A percentile compares a stretch with the other conserved stretches of the same genome.
These are phyloP conservation scores for Phrynosoma blainvillii DNA, from an alignment of 2,113 vertebrate genomes.

Conservation along the genomic window DNA sequence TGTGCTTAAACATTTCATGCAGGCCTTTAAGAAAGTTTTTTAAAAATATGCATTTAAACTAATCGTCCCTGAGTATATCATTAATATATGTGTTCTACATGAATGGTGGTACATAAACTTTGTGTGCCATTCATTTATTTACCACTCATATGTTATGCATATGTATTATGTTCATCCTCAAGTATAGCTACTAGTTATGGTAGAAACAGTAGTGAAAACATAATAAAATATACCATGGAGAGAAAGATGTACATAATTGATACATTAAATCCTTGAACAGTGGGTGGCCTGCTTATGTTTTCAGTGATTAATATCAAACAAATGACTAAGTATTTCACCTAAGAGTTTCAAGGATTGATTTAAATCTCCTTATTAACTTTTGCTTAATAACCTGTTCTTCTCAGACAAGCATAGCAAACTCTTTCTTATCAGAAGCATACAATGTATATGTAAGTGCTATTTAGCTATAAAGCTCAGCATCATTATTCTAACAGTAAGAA, in stretches of 20 bases:
- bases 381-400: neutral
- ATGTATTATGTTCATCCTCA: neutral
- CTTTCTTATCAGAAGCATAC: neutral
- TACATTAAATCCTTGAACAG: neutral
- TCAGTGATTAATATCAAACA: neutral
- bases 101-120: neutral
- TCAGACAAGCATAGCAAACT: neutral
- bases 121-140: neutral
- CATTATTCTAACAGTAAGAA: neutral
- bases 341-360: neutral
- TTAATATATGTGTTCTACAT: neutral
- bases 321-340: neutral
- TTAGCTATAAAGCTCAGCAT: neutral
- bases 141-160: no score
- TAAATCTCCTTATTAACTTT: neutral
- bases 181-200: neutral
- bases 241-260: neutral
- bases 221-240: neutral
- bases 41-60: neutral
- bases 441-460: neutral
- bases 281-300: neutral
- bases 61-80: neutral
- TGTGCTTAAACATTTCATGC: neutral
- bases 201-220: neutral
- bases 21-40: neutral